Evolutionary conservation across 2,888 invertebrate genomes (phyloP), one percentile per base, ranked within the genome.

Genomic region (Julus scandinavius): DNA sequence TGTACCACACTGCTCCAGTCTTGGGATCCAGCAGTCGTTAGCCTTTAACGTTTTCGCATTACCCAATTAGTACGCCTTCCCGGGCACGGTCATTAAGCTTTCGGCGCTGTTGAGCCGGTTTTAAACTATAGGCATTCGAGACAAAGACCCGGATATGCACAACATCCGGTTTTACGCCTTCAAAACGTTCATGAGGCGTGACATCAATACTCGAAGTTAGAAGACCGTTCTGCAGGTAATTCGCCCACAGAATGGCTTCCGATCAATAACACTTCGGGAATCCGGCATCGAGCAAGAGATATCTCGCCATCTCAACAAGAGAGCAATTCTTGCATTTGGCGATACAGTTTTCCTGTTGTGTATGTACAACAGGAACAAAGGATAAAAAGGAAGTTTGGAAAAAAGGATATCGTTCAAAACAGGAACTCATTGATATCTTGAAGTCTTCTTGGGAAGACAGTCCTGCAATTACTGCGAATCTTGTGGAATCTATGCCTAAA

Each of bases 271-370:
- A 87, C 45, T 88, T 63, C 0, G 89, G 88, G 50, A 91, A 54
- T 40, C 88, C 83, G 13, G 89, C 13, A 17, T 72, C 72, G 13
- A 87, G 49, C 50, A 87, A 58, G n/a, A 72, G 29, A 72, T 20
- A 72, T n/a, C 89, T 50, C 50, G 89, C 89, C 80, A 88, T 89
- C 86, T 91, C 90, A 13, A 90, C 87, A 6, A 91, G 45, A 13
- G 90, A 91, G 40, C 90, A 45, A 87, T 91, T n/a, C n/a, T n/a
- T n/a, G n/a, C n/a, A n/a, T n/a, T n/a, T n/a, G n/a, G n/a, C n/a
- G n/a, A n/a, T n/a, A 41, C 90, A 90, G 88, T 90, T 91, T 88
- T 90, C 90, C 88, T 90, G 88, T 17, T 90, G 91, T 5, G 88
- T 90, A 40, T 89, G 87, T 4, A 89, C 89, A n/a, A n/a, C n/a